These are phyloP conservation scores for Augochlora pura DNA, from an alignment of 1,140 invertebrate genomes.

Conservation along the genomic window DNA sequence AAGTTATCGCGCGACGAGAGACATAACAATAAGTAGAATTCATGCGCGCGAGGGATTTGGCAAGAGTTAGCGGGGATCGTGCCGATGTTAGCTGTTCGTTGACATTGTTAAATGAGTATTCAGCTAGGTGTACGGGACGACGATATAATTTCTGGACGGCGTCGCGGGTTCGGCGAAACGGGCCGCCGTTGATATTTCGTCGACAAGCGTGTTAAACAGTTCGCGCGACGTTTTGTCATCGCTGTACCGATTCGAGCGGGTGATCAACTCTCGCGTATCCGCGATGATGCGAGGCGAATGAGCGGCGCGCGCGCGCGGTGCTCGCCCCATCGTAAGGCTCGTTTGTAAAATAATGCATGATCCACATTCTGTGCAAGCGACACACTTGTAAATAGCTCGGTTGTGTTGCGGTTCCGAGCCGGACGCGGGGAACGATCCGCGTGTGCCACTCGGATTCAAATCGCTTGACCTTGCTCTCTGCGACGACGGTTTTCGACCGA, in stretches of 20 bases:
- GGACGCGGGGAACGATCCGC: constrained; percentile 9
- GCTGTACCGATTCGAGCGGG: not conserved
- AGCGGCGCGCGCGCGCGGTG: not conserved
- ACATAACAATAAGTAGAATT: no score
- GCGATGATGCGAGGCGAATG: constrained; percentile 10
- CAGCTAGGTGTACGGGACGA: no score
- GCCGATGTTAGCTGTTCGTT: no score
- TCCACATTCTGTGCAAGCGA: not conserved
- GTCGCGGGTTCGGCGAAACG: no score
- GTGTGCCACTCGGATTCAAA: not conserved
- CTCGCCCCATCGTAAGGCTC: not conserved
- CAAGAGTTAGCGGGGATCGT: no score
- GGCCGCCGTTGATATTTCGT: not conserved
- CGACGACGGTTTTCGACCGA: not conserved
- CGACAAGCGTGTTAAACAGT: not conserved
- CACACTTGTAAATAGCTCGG: constrained; percentile 22
- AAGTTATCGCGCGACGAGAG: no score
- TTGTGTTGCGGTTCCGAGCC: constrained; percentile 10
- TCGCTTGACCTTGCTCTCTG: not conserved
- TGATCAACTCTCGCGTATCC: not conserved
- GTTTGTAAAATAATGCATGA: constrained; percentile 13
- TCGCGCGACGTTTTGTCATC: not conserved
- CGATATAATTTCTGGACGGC: no score
- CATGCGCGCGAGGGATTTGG: no score
- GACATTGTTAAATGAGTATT: no score